Base-by-base conservation (phyloP, 1,140 invertebrate species). In the Drosophila nigromelanica region DNA sequence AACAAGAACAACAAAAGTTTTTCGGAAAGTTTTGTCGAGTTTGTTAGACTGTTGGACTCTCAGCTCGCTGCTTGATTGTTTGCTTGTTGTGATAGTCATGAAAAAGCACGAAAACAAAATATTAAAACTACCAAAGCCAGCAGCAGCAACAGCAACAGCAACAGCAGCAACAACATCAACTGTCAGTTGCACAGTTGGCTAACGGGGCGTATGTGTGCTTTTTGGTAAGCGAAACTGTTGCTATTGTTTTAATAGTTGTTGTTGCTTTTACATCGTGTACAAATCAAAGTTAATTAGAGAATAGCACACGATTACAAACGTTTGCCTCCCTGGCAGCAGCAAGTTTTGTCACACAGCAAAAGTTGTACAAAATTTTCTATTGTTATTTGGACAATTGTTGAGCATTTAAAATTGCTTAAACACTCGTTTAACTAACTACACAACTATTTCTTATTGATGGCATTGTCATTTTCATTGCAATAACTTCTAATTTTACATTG, bases 1-100 rank as follows among this genome's bases (percentile, higher is more conserved):
- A 54, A 40, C 55, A 51, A 60, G 30, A 30, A 45, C 33, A 63
- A 18, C 59, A 43, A 77, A 82, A 78, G 42, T 82, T 82, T 78
- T 60, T 66, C 10, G 43, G 14, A 72, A 77, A 77, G 63, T 77
- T 78, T 74, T 69, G 78, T 70, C 40, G 48, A 58, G 64, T 70
- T 70, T 63, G 68, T 50, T 62, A 47, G 66, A 67, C 66, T 59
- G 35, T 45, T 52, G 47, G 33, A 51, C 64, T 68, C 33, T 69
- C 27, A 37, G 37, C 48, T 47, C 30, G 56, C 24, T 70, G 62
- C 73, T 60, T 80, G 78, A 80, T 81, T 68, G 78, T 80, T 80
- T 76, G 62, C 78, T 60, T 64, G 69, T 52, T 80, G 59, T 61
- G 78, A 81, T 73, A 76, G 78, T 73, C 54, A 54, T n/a, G 43